Base-by-base conservation (phyloP, 2,888 invertebrate genomes). In the Bombylius major region DNA sequence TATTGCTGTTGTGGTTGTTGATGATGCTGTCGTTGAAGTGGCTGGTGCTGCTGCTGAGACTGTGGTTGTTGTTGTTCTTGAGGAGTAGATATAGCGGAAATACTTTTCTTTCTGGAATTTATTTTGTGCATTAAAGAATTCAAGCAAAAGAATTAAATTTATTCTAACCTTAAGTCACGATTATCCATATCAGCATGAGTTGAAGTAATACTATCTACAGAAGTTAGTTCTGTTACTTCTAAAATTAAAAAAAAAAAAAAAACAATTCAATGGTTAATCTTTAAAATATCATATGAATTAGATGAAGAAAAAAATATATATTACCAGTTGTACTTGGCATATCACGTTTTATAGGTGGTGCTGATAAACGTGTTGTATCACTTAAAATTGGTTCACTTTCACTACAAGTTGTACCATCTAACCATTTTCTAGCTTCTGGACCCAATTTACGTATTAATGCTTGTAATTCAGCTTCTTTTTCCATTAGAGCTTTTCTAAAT, bases 391-490 rank as follows among this genome's bases (percentile, higher is more conserved):
- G 71, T 55, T 75, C 73, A 11, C 58, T 58, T 11, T 64, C 64
- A 1, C 66, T 58, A 52, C 70, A 66, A 14, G 70, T 70, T 3
- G 70, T 69, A 4, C 73, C 73, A 55, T 75, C 74, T 46, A 75
- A 69, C 74, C 74, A 75, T 60, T 72, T 73, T 44, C 70, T 65
- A 8, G 74, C 73, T 60, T 75, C 74, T 1, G 74, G 74, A 2
- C 74, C 74, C 44, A 75, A 59, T 56, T 73, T 75, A 9, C 73
- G 68, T 34, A 75, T 72, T 11, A 75, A 60, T 3, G 67, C 69
- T 79, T 89, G 88, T 62, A 89, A 72, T 66, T 89, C 90, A 51
- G 85, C 83, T 69, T 91, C 90, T 66, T 86, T 85, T 63, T 93
- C 91, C 73, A 90, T 80, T 58, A 95, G 77, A 46, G 89, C 86